Evolutionary conservation across 2,888 invertebrate species (phyloP), one percentile per base, ranked within the genome.

Genomic region (Hypselothyrea guttata): DNA sequence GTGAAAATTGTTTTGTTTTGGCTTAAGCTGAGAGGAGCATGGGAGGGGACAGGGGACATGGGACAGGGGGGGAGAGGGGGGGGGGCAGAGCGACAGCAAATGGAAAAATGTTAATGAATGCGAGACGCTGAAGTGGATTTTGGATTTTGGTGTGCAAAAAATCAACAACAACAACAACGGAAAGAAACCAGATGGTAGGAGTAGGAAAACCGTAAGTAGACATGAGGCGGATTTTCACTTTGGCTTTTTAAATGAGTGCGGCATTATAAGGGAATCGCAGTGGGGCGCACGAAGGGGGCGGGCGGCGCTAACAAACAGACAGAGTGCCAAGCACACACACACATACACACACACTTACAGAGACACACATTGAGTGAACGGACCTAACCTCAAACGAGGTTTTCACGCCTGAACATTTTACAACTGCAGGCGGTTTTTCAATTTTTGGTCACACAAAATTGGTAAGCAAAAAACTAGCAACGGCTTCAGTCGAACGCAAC

Each of bases 361-460:
- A 22, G 22, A 22, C 22, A 22, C 22, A 22, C 22, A 22, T 22
- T 5, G 22, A 2, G 22, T 22, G 41, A 34, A 38, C 30, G 56
- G 41, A 40, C 61, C 48, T 62, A 82, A 85, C 86, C 83, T 78
- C 83, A 79, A 84, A 72, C 83, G 78, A 70, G 85, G 86, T 75
- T 84, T 82, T 82, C 77, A 81, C 86, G 82, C 84, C 86, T 81
- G 74, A 83, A 75, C 86, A 85, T 77, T 84, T 84, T 75, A 79
- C 86, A 83, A 85, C 84, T 86, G 84, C 81, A 84, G 86, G 86
- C 86, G 81, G 71, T 84, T 82, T 78, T 85, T 76, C 77, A 81
- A 85, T 82, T 82, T 82, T 83, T 84, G 81, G 74, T 72, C 70
- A 83, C 61, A 62, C 22, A 22, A 22, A 22, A 22, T 22, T 22